Evolutionary conservation across 2,113 vertebrate species (phyloP).

Genomic region (Podarcis raffonei): DNA sequence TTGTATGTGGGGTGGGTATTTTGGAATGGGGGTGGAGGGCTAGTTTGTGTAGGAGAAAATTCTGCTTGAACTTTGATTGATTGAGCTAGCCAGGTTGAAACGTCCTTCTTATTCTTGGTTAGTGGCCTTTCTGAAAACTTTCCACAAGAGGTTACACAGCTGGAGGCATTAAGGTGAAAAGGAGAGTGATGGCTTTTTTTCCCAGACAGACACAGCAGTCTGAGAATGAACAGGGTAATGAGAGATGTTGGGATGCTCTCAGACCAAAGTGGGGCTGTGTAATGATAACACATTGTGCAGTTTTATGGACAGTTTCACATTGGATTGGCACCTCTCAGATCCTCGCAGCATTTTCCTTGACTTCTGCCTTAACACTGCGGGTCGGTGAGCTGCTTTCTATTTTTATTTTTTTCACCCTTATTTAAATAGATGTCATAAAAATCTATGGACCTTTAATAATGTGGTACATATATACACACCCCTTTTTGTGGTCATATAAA

Average conservation of each 20-base stretch:
- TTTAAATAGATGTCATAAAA: constrained; percentile 27
- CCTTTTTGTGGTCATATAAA: constrained; percentile 32
- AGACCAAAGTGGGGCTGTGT: not conserved
- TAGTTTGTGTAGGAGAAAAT: not conserved
- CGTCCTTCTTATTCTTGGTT: no score
- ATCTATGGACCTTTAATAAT: constrained; percentile 30
- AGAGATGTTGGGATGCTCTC: not conserved
- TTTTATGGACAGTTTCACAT: constrained; percentile 5
- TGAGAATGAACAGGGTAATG: not conserved
- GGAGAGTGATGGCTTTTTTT: not conserved
- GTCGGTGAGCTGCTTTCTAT: not conserved
- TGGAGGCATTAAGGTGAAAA: not conserved
- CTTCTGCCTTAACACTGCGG: not conserved
- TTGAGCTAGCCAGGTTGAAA: not conserved
- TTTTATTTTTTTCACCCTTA: not conserved
- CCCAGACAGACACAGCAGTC: not conserved
- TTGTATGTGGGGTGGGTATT: no score
- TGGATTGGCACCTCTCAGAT: not conserved
- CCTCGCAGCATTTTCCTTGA: constrained; percentile 4
- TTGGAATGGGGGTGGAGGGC: no score
- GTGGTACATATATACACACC: constrained; percentile 9
- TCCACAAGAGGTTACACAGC: not conserved
- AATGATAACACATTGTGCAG: not conserved
- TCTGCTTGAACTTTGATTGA: not conserved
- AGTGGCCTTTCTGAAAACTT: not conserved